Conservation (phyloP, 2,888 invertebrate species). For the Apamea sordens region DNA sequence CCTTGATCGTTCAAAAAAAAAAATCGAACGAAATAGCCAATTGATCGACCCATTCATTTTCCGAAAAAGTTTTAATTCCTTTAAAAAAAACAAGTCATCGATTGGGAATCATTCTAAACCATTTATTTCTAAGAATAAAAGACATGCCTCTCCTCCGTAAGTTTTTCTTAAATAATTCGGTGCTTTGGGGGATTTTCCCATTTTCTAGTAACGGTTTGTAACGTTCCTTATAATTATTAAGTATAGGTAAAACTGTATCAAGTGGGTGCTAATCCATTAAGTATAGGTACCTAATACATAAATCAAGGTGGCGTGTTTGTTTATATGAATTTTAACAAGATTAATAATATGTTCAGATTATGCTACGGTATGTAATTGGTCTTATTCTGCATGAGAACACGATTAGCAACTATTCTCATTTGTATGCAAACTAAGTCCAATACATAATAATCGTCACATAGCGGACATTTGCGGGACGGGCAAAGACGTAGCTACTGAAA, state of each 20-base stretch:
- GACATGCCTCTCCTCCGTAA: not conserved
- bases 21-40: not conserved
- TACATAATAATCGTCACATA: conserved; percentile 12
- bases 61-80: not conserved
- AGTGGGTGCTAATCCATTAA: not conserved
- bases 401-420: conserved; percentile 19
- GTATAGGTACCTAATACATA: not conserved
- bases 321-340: conserved; percentile 20
- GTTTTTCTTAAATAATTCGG: not conserved
- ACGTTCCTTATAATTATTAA: not conserved
- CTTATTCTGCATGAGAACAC: conserved; percentile 17
- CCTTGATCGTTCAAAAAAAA: too few species aligned
- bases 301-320: conserved; percentile 4
- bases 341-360: conserved; percentile 17
- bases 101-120: not conserved
- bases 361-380: not conserved
- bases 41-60: not conserved
- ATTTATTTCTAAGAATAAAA: not conserved
- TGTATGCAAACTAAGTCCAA: conserved; percentile 27
- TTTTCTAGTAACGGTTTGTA: not conserved
- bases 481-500: conserved; percentile 1
- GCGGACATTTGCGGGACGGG: conserved; percentile 17
- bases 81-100: not conserved
- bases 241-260: conserved; percentile 9
- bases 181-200: not conserved